Percentiles rank a stretch among this genome's conserved stretches.
These are phyloP conservation scores for Stictonetta naevosa DNA, from an alignment of 2,113 vertebrate genomes.

Conservation along the genomic window DNA sequence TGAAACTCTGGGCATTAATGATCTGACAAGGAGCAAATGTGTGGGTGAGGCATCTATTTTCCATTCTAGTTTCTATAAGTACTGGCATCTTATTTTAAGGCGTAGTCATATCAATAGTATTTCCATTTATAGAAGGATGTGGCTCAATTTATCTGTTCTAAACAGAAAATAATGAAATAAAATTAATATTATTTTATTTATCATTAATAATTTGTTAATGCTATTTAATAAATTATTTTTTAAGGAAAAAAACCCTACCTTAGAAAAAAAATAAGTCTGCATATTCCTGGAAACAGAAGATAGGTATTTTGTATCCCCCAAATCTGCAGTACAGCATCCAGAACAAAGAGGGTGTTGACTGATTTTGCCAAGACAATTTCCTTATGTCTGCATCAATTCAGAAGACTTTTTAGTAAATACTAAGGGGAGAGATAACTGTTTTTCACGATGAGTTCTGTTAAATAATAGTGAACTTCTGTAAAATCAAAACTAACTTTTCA, in stretches of 20 bases:
- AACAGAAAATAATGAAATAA: background rate
- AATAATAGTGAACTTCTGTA: background rate
- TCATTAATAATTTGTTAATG: background rate
- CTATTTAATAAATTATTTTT: background rate
- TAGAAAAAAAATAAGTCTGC: background rate
- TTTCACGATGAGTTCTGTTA: background rate
- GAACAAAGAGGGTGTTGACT: background rate
- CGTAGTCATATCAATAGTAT: background rate
- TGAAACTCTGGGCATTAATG: background rate
- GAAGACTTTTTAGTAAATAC: background rate
- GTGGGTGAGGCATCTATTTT: background rate
- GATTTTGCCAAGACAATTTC: background rate
- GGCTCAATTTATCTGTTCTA: background rate
- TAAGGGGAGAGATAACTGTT: background rate
- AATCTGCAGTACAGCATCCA: background rate
- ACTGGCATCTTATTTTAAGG: background rate
- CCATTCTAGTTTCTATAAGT: conserved; percentile 7
- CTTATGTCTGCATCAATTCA: background rate
- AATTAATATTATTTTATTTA: background rate
- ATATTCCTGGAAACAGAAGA: background rate
- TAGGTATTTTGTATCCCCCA: background rate
- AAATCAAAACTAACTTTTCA: background rate
- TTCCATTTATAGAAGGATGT: background rate
- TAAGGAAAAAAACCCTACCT: background rate
- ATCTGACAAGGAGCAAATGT: background rate